Evolutionary conservation across 2,888 invertebrate genomes (phyloP).

Genomic region (Drosophila borborema): DNA sequence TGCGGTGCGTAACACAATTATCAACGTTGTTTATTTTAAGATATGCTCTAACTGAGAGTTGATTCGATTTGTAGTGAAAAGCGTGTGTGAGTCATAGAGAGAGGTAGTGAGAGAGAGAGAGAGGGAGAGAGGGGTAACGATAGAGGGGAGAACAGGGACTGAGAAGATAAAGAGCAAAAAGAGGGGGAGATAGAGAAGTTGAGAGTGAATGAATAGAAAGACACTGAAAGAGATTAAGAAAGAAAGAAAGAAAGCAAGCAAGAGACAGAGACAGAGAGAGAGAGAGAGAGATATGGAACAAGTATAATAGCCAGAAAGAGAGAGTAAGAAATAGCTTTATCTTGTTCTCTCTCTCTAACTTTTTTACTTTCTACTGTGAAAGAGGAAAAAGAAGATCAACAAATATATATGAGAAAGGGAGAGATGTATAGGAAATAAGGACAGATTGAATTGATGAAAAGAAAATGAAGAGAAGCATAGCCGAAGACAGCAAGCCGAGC

Average conservation of each 20-base stretch:
- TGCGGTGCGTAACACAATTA: constrained; percentile 27
- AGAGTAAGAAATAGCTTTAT: neutral
- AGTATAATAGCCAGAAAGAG: no score
- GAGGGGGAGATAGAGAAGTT: neutral
- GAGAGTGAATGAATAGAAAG: no score
- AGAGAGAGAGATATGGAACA: neutral
- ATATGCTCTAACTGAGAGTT: neutral
- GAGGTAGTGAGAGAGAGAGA: neutral
- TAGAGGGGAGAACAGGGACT: neutral
- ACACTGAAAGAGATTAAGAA: neutral
- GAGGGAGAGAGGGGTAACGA: neutral
- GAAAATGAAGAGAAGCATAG: neutral
- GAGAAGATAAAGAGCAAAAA: neutral
- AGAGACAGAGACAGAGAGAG: no score
- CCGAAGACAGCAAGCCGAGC: no score
- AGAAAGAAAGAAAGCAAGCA: neutral
- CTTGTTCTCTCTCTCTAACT: no score
- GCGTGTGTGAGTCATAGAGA: neutral
- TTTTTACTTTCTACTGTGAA: no score
- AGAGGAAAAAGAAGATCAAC: neutral
- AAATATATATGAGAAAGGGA: neutral
- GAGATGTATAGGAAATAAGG: neutral
- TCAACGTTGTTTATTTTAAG: constrained; percentile 8
- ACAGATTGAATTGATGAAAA: neutral
- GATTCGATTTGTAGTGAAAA: neutral